Base-by-base conservation (phyloP, 2,888 invertebrate genomes). In the Netelia fuscicornis region DNA sequence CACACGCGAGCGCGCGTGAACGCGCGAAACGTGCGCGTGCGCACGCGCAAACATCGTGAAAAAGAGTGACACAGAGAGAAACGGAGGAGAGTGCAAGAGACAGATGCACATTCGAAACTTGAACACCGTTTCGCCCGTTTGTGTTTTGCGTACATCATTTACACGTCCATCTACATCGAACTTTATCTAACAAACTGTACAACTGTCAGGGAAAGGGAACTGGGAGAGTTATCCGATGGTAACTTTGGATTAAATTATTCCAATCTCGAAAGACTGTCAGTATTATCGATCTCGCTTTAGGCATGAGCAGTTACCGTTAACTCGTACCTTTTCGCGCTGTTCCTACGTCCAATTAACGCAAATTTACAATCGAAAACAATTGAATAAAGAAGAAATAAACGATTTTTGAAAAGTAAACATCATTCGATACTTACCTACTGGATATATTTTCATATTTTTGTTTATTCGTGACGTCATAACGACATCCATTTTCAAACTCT, bases 221-320 rank as follows among this genome's bases (percentile, higher is more conserved):
- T 9, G 56, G 2, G n/a, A 2, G 20, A 9, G 30, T 77, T 81
- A 48, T 62, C 70, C 44, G 62, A 64, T 64, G 74, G 72, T 81
- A 67, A 72, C 71, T 81, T 71, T 72, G 48, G 60, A 84, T 84
- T 77, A 25, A 84, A 81, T 80, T 81, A 84, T 81, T 81, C 54
- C 52, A 68, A 13, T 30, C 20, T 60, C 67, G 30, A 44, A 84
- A 44, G 65, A 10, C 68, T n/a, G 20, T 48, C 37, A 60, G 25
- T n/a, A 64, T 72, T 48, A 71, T 76, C 74, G 56, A 71, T 84
- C 56, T 80, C 75, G 42, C n/a, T 74, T 11, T 25, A 74, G 25
- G n/a, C 20, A 54, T 67, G 37, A 56, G 23, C 62, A 65, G 37
- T 23, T 60, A 62, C 75, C 10, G 48, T 67, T 48, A 37, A 71